Evolutionary conservation across 1,140 invertebrate species (phyloP), one percentile per base, ranked within the genome.

Genomic region (Amphibalanus amphitrite): DNA sequence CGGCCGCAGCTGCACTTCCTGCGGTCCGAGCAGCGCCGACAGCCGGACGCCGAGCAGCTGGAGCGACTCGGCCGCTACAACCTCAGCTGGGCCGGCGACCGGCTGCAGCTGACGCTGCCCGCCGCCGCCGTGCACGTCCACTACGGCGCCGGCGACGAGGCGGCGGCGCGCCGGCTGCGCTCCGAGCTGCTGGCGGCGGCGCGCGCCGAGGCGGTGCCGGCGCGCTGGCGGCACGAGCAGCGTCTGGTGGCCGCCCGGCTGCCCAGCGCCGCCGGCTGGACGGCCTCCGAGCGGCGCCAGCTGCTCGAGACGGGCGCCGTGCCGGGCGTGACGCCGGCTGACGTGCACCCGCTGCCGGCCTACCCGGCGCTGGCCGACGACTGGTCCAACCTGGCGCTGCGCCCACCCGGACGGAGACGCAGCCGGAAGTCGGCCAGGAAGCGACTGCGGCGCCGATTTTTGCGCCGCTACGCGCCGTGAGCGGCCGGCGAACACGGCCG

Each of bases 301-400:
- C 85, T 97, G 25, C 84, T 93, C 17, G 87, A 86, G 0, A 87
- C 90, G 47, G 94, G 94, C 0, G 85, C 88, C 28, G 92, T 97
- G 0, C 88, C 91, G 76, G 93, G 93, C 4, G 96, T 93, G 83
- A 87, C 90, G 68, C 91, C 92, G 33, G 85, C 90, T 0, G 94
- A 95, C 78, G 90, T 95, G 69, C 91, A 95, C 79, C 91, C 91
- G 78, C 88, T 95, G 69, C 87, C 91, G 76, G 85, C 88, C 75
- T 96, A 90, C 82, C 93, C 94, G 0, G 90, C 93, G 76, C 81
- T 97, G 15, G 93, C 94, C 6, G 94, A 97, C 78, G 94, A 98
- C 81, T 93, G 93, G n/a, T 93, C 92, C 40, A 98, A 97, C 81
- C 89, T 98, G 13, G 87, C 89, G 30, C 94, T 95, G 40, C 59